Evolutionary conservation across 1,140 invertebrate genomes (phyloP), one percentile per base, ranked within the genome.

Genomic region (Meloidogyne chitwoodi): DNA sequence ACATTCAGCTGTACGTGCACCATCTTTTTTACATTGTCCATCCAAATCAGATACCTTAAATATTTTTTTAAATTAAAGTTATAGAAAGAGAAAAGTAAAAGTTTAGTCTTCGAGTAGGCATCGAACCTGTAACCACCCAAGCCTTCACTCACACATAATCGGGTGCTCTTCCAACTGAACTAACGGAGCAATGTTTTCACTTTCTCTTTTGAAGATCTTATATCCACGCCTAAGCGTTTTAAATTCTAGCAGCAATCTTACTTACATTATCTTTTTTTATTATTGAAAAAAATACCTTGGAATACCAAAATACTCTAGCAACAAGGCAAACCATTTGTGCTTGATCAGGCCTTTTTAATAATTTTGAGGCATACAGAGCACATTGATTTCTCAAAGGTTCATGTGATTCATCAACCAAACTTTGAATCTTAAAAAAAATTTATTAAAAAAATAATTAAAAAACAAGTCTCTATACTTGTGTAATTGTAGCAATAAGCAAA

Each of bases 311-410:
- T 61, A 98, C 91, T 88, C 97, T 94, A 0, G 95, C 93, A 92
- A 0, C 98, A 93, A 10, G 93, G 94, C 75, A 95, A 89, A 87
- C 93, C 95, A 85, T 95, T 69, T 95, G 89, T 84, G 94, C 96
- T 85, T 99, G 96, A 89, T 99, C 96, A 0, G 95, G 94, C 85
- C 98, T 99, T 88, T 98, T 96, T 0, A 99, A 89, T 66, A 99
- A 89, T 88, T 98, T 98, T 66, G 94, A 93, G 3, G 86, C 85
- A 19, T 82, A 84, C 14, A 87, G 44, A 41, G 82, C 83, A 69
- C 84, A 80, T 38, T 98, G 94, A 19, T 94, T 96, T 68, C 94
- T 90, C 62, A 99, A 90, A 0, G 96, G 95, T 82, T 96, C 94
- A n/a, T 94, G 94, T 87, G 97, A 98, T 86, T 99, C 96, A 80